Conservation (phyloP, 2,797 vertebrate genomes). For the Pantherophis alleghaniensis region DNA sequence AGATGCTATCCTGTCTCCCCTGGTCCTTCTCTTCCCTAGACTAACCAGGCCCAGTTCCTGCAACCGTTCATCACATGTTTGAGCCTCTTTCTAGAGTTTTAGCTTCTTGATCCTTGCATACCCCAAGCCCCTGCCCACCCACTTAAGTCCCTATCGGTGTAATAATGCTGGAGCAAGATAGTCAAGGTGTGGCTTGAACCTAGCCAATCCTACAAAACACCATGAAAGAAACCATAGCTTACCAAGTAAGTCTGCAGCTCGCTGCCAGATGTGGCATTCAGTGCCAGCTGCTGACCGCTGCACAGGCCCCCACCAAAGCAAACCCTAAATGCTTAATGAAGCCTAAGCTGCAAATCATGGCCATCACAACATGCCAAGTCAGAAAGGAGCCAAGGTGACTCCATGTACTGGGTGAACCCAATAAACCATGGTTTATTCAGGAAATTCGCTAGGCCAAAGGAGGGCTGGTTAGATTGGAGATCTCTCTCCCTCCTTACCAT, state of each 20-base stretch:
- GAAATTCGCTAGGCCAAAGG: background rate
- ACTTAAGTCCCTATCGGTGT: no score
- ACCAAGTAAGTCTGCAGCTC: background rate
- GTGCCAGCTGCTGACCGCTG: background rate
- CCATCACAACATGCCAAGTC: background rate
- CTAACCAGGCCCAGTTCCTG: no score
- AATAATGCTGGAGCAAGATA: no score
- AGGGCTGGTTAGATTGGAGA: background rate
- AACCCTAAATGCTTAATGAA: background rate
- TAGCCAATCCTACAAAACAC: background rate
- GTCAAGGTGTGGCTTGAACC: background rate
- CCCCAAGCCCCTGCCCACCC: no score
- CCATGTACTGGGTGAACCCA: background rate
- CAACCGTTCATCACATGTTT: no score
- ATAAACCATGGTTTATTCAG: background rate
- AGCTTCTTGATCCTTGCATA: no score
- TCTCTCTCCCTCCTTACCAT: background rate
- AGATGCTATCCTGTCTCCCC: no score
- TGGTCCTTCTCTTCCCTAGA: no score
- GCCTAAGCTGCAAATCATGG: background rate
- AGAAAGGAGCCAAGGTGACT: background rate
- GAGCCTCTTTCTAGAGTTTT: no score
- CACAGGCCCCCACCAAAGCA: background rate
- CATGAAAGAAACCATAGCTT: background rate
- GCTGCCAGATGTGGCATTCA: background rate